Percentiles rank a stretch among this genome's conserved stretches.
These are phyloP conservation scores for Molanna angustata DNA, from an alignment of 2,888 invertebrate species.

Conservation along the genomic window DNA sequence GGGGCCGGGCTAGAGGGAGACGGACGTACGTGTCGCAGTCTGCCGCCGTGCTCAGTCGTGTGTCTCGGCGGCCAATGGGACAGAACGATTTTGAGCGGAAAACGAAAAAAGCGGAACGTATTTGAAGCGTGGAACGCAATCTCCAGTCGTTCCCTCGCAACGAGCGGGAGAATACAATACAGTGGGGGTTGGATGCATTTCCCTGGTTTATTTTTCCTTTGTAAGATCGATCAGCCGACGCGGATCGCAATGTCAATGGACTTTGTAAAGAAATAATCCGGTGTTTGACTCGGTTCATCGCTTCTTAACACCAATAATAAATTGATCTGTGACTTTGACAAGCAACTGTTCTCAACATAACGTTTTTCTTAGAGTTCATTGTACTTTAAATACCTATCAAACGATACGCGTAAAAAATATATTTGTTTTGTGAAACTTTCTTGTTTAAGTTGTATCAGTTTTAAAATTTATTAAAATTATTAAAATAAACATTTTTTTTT, in stretches of 20 bases:
- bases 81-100: constrained; percentile 25
- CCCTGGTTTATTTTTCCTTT: constrained; percentile 14
- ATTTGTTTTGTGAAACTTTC: no score
- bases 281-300: not conserved
- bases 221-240: constrained; percentile 16
- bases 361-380: no score
- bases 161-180: constrained; percentile 23
- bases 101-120: constrained; percentile 26
- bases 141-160: constrained; percentile 22
- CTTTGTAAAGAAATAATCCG: constrained; percentile 7
- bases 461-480: no score
- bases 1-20: constrained; percentile 22
- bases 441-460: no score
- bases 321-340: not conserved
- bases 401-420: no score
- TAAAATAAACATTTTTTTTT: no score
- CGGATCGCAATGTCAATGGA: constrained; percentile 17
- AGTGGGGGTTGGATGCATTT: constrained; percentile 20
- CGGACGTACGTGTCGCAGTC: constrained; percentile 13
- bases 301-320: not conserved
- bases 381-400: no score
- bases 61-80: constrained; percentile 31
- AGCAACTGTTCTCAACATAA: no score
- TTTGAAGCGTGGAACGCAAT: constrained; percentile 23
- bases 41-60: constrained; percentile 25